Base-by-base conservation (phyloP, 2,888 invertebrate species). In the Miltochrista miniata region DNA sequence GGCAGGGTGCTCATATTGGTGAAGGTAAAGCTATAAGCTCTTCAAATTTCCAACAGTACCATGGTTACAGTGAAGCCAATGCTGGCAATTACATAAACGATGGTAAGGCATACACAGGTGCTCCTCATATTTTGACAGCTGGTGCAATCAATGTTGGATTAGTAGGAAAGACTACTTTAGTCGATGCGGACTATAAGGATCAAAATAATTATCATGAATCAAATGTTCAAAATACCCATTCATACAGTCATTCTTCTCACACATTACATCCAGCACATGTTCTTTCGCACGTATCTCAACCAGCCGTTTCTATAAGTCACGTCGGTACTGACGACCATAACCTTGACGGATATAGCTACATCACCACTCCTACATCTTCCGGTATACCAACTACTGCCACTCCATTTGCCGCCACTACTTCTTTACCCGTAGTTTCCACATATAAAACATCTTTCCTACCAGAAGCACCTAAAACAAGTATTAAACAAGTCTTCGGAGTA, bases 91-190 rank as follows among this genome's bases (percentile, higher is more conserved):
- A 89, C 54, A 66, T 88, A 34, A 81, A 71, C 12, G 81, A 82
- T 54, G 72, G 77, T 1, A 84, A 82, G 42, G 84, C 80, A 2
- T 79, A 78, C 15, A 83, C 85, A 34, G 89, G 90, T 7, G 78
- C 76, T 0, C 83, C 88, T 7, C 91, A 92, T 44, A 85, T 85
- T 41, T 72, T 92, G 18, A 86, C 90, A 4, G 90, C 90, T 10
- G 92, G 92, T 30, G 90, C 91, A 31, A 79, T 92, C 0, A 92
- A 90, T 60, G 89, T 91, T 11, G 92, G 87, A 29, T 73, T 92
- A 35, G 92, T 92, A 7, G 92, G 92, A 33, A 92, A 91, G 70
- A 92, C 92, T 1, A 86, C 86, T 11, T 72, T 92, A 47, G 70
- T 92, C 0, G 91, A 91, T 49, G 76, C 81, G 24, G 76, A 74